Conservation (phyloP, 2,797 vertebrate genomes). For the Phaenicophaeus curvirostris region DNA sequence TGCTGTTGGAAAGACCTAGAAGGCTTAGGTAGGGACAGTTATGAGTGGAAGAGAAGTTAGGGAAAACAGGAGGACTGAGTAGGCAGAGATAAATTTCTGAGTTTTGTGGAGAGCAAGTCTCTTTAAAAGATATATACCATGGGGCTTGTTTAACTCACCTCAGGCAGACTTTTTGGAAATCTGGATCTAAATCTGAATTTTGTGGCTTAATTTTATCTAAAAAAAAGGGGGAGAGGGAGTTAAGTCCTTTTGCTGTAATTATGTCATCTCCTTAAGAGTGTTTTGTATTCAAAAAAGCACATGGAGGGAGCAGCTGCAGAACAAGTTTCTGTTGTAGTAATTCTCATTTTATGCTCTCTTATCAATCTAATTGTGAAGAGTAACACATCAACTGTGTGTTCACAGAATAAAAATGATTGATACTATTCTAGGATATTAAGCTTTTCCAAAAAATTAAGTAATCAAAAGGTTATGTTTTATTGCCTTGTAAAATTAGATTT, state of each 20-base stretch:
- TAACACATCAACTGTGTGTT: background rate
- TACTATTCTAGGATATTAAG: background rate
- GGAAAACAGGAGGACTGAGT: background rate
- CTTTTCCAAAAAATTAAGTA: background rate
- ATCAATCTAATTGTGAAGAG: background rate
- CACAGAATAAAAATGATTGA: background rate
- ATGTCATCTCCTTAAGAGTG: background rate
- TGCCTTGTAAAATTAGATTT: background rate
- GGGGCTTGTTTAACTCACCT: background rate
- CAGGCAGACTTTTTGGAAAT: background rate
- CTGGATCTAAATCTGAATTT: background rate
- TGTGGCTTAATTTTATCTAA: background rate
- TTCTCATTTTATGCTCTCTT: background rate
- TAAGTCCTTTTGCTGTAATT: background rate
- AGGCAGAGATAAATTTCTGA: background rate
- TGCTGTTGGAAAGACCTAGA: background rate
- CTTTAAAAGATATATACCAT: background rate
- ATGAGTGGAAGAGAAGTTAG: background rate
- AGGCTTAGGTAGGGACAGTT: background rate
- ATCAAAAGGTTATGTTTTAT: background rate
- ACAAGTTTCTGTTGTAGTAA: background rate
- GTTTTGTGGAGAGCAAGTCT: background rate
- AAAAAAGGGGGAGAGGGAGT: background rate
- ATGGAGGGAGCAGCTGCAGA: background rate
- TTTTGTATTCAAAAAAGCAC: background rate